A percentile compares a stretch with the other conserved stretches of the same genome.
phyloP scores from a whole-genome alignment of 2,888 invertebrate genomes.

The Gryllus longicercus region DNA sequence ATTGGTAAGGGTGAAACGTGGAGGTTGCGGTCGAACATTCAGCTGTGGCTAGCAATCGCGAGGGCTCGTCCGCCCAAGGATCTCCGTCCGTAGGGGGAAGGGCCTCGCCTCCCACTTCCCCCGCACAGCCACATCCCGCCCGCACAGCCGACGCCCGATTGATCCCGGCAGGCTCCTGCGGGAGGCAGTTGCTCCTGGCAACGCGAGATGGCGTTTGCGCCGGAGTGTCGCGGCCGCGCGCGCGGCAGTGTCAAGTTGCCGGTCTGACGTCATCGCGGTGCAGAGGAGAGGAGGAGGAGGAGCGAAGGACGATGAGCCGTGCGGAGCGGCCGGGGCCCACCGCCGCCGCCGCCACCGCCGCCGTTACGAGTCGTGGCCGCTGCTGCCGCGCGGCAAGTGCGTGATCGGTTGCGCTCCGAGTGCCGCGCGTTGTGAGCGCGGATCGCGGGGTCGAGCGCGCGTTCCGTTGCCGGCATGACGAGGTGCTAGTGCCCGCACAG shows the following conservation, averaged over 20 bases:
- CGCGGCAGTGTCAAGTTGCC: conserved; percentile 26
- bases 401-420: background rate
- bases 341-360: background rate
- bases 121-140: no score
- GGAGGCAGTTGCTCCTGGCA: conserved; percentile 30
- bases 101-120: no score
- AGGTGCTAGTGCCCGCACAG: background rate
- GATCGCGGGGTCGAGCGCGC: background rate
- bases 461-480: background rate
- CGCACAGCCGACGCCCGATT: background rate
- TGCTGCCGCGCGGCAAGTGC: conserved; percentile 17
- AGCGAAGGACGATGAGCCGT: conserved; percentile 30
- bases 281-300: conserved; percentile 25
- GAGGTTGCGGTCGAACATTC: background rate
- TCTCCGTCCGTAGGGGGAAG: no score
- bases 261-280: conserved; percentile 24
- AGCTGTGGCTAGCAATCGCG: background rate
- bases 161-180: conserved; percentile 23
- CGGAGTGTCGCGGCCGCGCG: conserved; percentile 29
- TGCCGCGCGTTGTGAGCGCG: background rate
- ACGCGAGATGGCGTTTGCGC: conserved; percentile 32
- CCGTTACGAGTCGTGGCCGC: conserved; percentile 18
- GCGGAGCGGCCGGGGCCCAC: conserved; percentile 1
- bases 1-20: background rate
- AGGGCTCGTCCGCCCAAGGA: no score